A percentile compares a stretch with the other conserved stretches of the same genome.
Conservation (phyloP, 2,888 invertebrate species). For the Ypsolopha sequella region DNA sequence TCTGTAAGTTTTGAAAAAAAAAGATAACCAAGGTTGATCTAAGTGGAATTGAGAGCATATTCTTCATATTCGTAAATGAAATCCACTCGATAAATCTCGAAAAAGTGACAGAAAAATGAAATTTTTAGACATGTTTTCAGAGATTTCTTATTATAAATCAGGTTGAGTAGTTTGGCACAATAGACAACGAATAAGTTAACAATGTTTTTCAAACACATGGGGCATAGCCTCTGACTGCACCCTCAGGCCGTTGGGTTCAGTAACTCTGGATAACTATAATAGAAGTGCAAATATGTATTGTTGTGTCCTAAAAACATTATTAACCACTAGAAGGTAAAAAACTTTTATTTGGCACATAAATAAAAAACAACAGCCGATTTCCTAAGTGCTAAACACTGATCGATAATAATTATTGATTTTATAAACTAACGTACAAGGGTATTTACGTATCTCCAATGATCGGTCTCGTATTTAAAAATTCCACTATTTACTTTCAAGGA, state of each 20-base stretch:
- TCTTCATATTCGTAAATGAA: neutral
- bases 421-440: constrained; percentile 5
- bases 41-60: neutral
- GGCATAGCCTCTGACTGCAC: neutral
- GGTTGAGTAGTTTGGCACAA: neutral
- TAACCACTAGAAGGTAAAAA: too few species aligned
- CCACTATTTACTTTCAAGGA: neutral
- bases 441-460: constrained; percentile 1
- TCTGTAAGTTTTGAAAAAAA: neutral
- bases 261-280: constrained; percentile 10
- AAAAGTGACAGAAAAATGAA: neutral
- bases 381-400: constrained; percentile 24
- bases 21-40: neutral
- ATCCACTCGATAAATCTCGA: neutral
- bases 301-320: too few species aligned
- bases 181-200: neutral
- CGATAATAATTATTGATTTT: neutral
- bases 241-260: neutral
- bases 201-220: neutral
- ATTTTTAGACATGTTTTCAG: neutral
- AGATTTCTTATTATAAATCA: neutral
- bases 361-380: constrained; percentile 9
- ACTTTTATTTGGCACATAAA: constrained; percentile 28
- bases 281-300: too few species aligned
- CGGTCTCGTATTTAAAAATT: neutral